Conservation (phyloP, 53 echinoderm and acorn worm species). For the Echinarachnius parma region DNA sequence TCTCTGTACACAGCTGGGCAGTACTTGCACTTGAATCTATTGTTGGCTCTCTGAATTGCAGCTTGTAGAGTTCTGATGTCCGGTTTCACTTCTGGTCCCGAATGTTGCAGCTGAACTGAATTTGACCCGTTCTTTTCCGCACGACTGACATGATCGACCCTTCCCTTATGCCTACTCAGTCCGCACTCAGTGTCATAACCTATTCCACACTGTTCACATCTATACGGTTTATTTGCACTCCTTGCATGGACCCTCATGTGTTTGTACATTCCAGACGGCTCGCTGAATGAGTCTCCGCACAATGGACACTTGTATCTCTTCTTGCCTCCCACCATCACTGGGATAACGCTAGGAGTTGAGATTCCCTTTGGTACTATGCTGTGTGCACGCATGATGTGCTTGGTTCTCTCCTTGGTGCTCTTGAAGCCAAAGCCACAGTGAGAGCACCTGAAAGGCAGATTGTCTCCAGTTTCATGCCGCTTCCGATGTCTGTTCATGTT, state of each 20-base stretch:
- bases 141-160: conserved; percentile 10
- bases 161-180: conserved; percentile 17
- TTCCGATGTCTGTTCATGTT: conserved; percentile 46
- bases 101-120: background rate
- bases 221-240: conserved; percentile 41
- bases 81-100: conserved; percentile 20
- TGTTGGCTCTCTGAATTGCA: background rate
- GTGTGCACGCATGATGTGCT: conserved; percentile 39
- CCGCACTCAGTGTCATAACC: conserved; percentile 30
- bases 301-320: conserved; percentile 24
- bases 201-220: conserved; percentile 16
- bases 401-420: conserved; percentile 37
- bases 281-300: conserved; percentile 14
- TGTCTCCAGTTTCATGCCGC: conserved; percentile 38
- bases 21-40: conserved; percentile 26
- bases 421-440: conserved; percentile 42
- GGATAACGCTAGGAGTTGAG: background rate
- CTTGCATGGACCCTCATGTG: conserved; percentile 34
- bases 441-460: conserved; percentile 30
- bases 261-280: conserved; percentile 32
- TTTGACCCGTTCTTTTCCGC: background rate
- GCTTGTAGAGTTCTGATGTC: background rate
- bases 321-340: background rate
- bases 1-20: conserved; percentile 25
- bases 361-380: background rate